phyloP scores from a whole-genome alignment of 2,797 vertebrate genomes.

The Chaunax sp. region DNA sequence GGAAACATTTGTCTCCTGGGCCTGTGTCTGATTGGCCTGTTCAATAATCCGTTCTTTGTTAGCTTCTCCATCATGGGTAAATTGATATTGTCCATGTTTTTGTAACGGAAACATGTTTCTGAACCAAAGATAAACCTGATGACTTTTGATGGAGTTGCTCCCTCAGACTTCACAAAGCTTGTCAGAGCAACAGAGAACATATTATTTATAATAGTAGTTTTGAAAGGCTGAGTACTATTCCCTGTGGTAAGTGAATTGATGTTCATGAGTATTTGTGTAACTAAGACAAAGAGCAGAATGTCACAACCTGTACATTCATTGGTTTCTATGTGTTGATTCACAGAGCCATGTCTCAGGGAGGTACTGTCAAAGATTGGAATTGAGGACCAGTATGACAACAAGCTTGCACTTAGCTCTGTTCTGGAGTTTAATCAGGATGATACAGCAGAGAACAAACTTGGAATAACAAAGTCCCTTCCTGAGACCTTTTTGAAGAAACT shows the following conservation, averaged over 20 bases:
- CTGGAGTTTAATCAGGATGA: conserved; percentile 70
- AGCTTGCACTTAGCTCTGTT: conserved; percentile 66
- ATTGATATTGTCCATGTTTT: too few relatives aligned
- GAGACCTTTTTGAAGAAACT: conserved; percentile 76
- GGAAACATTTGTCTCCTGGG: not conserved
- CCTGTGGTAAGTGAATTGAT: too few relatives aligned
- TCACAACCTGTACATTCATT: not conserved
- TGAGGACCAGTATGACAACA: conserved; percentile 65
- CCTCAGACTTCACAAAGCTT: not conserved
- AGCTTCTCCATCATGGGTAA: not conserved
- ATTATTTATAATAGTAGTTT: not conserved
- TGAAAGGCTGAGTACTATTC: too few relatives aligned
- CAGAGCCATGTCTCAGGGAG: conserved; percentile 52
- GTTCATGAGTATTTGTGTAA: not conserved
- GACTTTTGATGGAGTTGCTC: too few relatives aligned
- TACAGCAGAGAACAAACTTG: conserved; percentile 51
- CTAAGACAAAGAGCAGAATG: not conserved
- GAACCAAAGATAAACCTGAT: too few relatives aligned
- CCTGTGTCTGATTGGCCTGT: not conserved
- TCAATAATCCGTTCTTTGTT: not conserved
- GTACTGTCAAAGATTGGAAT: conserved; percentile 70
- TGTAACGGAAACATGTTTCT: too few relatives aligned
- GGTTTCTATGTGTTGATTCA: conserved; percentile 21
- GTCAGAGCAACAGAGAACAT: not conserved
- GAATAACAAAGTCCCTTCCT: conserved; percentile 58